phyloP scores from a whole-genome alignment of 2,113 vertebrate genomes.

The human (Homo sapiens) region GRCh38 chr12:102571501-102572000 shows the following conservation, averaged over 20 bases:
- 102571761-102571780: background rate
- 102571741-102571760: background rate
- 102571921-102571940: background rate
- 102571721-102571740: background rate
- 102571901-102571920: background rate
- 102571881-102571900: background rate
- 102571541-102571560: background rate
- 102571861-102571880: background rate
- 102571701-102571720: slow-evolving; percentile 28
- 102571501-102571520: slow-evolving; percentile 4
- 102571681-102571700: background rate
- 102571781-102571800: background rate
- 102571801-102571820: background rate
- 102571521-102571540: background rate
- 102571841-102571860: background rate
- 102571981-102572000: background rate
- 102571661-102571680: slow-evolving; percentile 41
- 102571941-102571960: background rate
- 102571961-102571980: background rate
- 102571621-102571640: slow-evolving; percentile 39
- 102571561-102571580: background rate
- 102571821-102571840: background rate
- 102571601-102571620: slow-evolving; percentile 32
- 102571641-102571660: slow-evolving; percentile 54
- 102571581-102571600: slow-evolving; percentile 17